Evolutionary conservation across 2,797 vertebrate species (phyloP), one percentile per base, ranked within the genome.

Genomic region (Cyprinella venusta): DNA sequence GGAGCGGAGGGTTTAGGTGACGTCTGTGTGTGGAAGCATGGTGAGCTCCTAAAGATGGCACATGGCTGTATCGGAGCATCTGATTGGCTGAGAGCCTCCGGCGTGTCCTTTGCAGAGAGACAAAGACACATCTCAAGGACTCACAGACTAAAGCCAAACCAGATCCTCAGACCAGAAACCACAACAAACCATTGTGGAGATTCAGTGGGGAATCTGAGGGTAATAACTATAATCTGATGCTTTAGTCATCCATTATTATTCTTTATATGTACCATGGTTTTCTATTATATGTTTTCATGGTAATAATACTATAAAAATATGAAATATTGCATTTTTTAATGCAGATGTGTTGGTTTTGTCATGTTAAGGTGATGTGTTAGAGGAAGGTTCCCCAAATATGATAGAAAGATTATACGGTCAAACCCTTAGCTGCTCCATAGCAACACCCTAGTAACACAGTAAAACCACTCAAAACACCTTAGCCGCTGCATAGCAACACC

Each of bases 41-140:
- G 38, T 50, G 38, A 65, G 61, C 63, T 33, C 42, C n/a, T 48
- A 33, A 30, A 33, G 12, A 36, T n/a, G n/a, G n/a, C 76, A 79
- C 42, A n/a, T 15, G 12, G 5, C 61, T 52, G 76, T 10, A 52
- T 50, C 26, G 21, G 4, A 67, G 61, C 76, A 38, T 45, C 61
- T 52, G 61, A 79, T 79, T 79, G 76, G 76, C 76, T 67, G 61
- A 79, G 76, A 79, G 77, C 63, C 42, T 5, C 6, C 3, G 10
- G 40, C 16, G 16, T 77, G 56, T 77, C 56, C 16, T 63, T n/a
- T 63, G 56, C 38, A 30, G 56, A 63, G 56, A 71, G 13, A 76
- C 54, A 76, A 18, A 64, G 71, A 54, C 71, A 36, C 8, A 6
- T 42, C 75, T 63, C n/a, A 77, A 77, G 21, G 69, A 50, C 69